Evolutionary conservation across 2,888 invertebrate genomes (phyloP), one percentile per base, ranked within the genome.

Genomic region (Archaeoteleia sp.): DNA sequence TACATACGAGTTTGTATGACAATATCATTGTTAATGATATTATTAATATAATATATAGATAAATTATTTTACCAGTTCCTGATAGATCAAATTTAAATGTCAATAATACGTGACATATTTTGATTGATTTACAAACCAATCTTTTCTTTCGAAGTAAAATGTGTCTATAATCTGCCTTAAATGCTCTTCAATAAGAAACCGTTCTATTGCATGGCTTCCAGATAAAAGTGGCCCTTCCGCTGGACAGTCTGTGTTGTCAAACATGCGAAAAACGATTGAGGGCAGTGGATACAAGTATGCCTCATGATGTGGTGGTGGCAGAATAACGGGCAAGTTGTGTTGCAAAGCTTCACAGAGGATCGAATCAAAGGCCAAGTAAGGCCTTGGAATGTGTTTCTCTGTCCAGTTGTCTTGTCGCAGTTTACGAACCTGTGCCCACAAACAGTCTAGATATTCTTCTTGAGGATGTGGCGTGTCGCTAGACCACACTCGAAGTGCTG

Each of bases 231-330:
- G 94, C 51, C 89, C 95, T 84, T 97, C 97, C 1, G 82, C 84
- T 0, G 98, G 97, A 76, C 98, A 97, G 86, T 99, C 99, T 0
- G 98, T 97, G 84, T 98, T 97, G 86, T 98, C 98, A 87, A 99
- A 99, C 91, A 99, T 94, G 32, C 95, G 90, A 86, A 97, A 98
- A 27, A 98, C 93, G 1, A 96, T 96, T 82, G 93, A 91, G 0
- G 99, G 99, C 89, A 97, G 92, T 0, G 98, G 98, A 86, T 99
- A 99, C 14, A 89, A 88, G 80, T 93, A 94, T 1, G 91, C 90
- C 70, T 96, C 95, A 81, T 96, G 93, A 87, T 98, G 98, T 0
- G 96, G 94, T 2, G 98, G 97, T 7, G 97, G 95, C 79, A 94
- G 88, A 82, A 98, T 94, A 57, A 92, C 89, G 1, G 97, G 97